These are phyloP conservation scores for Hormaphis cornu DNA, from an alignment of 1,140 invertebrate genomes.

Conservation along the genomic window DNA sequence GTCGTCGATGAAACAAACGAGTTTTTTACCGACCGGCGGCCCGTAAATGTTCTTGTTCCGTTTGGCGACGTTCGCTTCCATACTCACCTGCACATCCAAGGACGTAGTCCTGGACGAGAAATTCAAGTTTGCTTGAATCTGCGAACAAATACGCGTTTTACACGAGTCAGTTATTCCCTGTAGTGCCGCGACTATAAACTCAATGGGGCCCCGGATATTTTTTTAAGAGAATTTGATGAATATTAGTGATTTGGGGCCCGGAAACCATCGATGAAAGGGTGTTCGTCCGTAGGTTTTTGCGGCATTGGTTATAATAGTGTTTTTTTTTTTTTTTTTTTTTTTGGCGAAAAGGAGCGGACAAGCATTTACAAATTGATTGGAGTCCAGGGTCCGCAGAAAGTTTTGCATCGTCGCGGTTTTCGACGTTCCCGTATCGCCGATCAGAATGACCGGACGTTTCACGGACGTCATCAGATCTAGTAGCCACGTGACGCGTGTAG, in stretches of 20 bases:
- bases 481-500: constrained; percentile 65
- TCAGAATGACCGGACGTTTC: constrained; percentile 66
- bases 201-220: too few relatives aligned
- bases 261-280: too few relatives aligned
- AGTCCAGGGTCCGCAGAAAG: constrained; percentile 61
- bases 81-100: constrained; percentile 73
- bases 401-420: constrained; percentile 80
- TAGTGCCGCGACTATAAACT: too few relatives aligned
- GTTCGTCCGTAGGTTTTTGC: too few relatives aligned
- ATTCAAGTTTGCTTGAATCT: constrained; percentile 69
- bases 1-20: constrained; percentile 84
- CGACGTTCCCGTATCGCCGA: constrained; percentile 82
- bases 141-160: constrained; percentile 32
- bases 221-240: too few relatives aligned
- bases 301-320: too few relatives aligned
- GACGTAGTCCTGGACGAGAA: constrained; percentile 84
- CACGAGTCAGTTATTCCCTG: neutral
- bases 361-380: constrained; percentile 61
- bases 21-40: constrained; percentile 68
- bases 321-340: too few relatives aligned
- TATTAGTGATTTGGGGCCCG: too few relatives aligned
- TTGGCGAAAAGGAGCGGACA: too few relatives aligned
- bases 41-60: constrained; percentile 80
- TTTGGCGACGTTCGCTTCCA: constrained; percentile 79
- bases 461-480: constrained; percentile 47